Conservation (phyloP, 1,140 invertebrate species). For the Drosophila sechellia region DNA sequence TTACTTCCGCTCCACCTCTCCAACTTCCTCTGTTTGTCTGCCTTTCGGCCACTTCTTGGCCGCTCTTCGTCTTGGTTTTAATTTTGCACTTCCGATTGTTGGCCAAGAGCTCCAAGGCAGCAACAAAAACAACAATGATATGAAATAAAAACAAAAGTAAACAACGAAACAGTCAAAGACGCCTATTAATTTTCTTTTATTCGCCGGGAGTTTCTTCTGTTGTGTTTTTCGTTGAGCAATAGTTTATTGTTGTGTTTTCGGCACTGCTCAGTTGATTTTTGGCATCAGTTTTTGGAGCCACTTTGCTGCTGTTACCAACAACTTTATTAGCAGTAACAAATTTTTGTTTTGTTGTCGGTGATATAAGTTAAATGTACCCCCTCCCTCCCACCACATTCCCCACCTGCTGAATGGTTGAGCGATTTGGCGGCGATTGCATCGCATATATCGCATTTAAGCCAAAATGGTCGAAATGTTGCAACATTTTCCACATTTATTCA, state of each 20-base stretch:
- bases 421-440: constrained; percentile 59
- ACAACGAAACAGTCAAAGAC: constrained; percentile 47
- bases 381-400: background rate
- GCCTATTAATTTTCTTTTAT: constrained; percentile 62
- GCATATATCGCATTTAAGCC: constrained; percentile 48
- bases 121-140: background rate
- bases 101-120: constrained; percentile 42
- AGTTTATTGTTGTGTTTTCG: constrained; percentile 42
- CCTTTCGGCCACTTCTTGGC: constrained; percentile 44
- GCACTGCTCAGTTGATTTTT: constrained; percentile 46
- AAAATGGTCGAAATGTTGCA: constrained; percentile 62
- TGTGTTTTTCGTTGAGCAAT: constrained; percentile 39
- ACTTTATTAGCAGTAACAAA: constrained; percentile 62
- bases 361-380: constrained; percentile 53
- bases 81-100: constrained; percentile 64
- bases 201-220: constrained; percentile 15
- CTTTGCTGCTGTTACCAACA: constrained; percentile 55
- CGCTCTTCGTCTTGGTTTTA: constrained; percentile 49
- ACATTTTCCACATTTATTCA: constrained; percentile 66
- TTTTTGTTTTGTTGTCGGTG: constrained; percentile 54
- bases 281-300: constrained; percentile 42
- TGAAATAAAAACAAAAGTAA: constrained; percentile 29
- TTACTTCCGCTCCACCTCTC: constrained; percentile 25
- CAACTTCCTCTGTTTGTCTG: constrained; percentile 35
- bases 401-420: constrained; percentile 42